A percentile compares a stretch with the other conserved stretches of the same genome.
Evolutionary conservation across 2,888 invertebrate species (phyloP).

Genomic region (Chaetoderma sp.): DNA sequence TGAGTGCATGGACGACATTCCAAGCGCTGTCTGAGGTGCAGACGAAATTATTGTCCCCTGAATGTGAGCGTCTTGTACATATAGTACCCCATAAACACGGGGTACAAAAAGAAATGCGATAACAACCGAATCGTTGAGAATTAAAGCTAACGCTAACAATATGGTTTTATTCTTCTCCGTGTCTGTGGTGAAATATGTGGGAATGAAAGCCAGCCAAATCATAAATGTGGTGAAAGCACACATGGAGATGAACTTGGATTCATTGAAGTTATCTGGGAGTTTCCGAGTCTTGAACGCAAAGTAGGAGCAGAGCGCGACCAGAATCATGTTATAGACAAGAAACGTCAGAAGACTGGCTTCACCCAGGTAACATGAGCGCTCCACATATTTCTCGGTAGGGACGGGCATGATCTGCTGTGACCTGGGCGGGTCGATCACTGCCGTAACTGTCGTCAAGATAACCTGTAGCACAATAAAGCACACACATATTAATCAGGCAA

Average conservation of each 20-base stretch:
- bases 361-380: constrained; percentile 47
- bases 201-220: constrained; percentile 55
- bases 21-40: too few species aligned
- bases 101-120: constrained; percentile 41
- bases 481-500: too few species aligned
- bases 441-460: neutral
- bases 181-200: constrained; percentile 49
- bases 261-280: constrained; percentile 51
- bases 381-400: constrained; percentile 41
- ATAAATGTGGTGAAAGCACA: constrained; percentile 57
- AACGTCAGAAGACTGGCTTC: constrained; percentile 42
- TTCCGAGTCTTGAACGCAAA: constrained; percentile 46
- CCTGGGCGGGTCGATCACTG: constrained; percentile 2
- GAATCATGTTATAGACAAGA: constrained; percentile 46
- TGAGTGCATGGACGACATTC: too few species aligned
- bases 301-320: constrained; percentile 41
- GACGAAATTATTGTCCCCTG: too few species aligned
- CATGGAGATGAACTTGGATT: constrained; percentile 50
- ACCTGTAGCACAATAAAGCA: too few species aligned
- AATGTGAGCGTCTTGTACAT: constrained; percentile 18
- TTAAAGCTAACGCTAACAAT: constrained; percentile 36
- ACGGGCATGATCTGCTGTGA: constrained; percentile 37
- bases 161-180: constrained; percentile 33
- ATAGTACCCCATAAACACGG: constrained; percentile 40
- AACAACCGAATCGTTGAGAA: constrained; percentile 41